Evolutionary conservation across 1,140 invertebrate species (phyloP).

Genomic region (Drosophila arizonae): DNA sequence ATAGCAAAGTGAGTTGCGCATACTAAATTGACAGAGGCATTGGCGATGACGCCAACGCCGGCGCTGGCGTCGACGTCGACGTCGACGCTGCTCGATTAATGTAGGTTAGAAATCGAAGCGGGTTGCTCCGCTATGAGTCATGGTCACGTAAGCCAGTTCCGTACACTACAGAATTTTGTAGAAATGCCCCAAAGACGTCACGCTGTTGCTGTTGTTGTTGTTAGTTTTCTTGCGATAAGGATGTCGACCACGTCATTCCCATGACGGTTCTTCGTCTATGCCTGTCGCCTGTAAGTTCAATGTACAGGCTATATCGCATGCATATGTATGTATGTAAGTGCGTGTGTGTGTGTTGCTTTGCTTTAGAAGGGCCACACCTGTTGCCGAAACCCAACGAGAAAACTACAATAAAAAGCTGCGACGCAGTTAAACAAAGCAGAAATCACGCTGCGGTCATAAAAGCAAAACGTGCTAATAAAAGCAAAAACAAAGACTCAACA

Average conservation of each 20-base stretch:
- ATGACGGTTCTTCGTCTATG: constrained; percentile 24
- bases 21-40: constrained; percentile 30
- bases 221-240: constrained; percentile 51
- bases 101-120: constrained; percentile 55
- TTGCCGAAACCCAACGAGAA: constrained; percentile 64
- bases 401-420: constrained; percentile 64
- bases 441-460: constrained; percentile 79
- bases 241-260: constrained; percentile 65
- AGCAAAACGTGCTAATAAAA: constrained; percentile 76
- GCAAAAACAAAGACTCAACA: constrained; percentile 41
- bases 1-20: constrained; percentile 37
- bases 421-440: constrained; percentile 65
- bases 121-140: constrained; percentile 57
- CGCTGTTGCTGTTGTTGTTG: neutral
- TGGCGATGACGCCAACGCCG: neutral
- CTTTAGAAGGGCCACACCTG: constrained; percentile 65
- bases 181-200: constrained; percentile 54
- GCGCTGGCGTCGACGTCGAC: neutral
- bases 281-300: constrained; percentile 52
- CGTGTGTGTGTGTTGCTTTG: constrained; percentile 2
- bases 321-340: neutral
- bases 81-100: constrained; percentile 41
- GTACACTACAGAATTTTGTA: constrained; percentile 2
- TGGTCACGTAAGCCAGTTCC: constrained; percentile 16
- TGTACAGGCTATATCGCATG: constrained; percentile 41